Base-by-base conservation (phyloP, 35 echinoderm and acorn worm genomes). In the Holothuria glaberrima region DNA sequence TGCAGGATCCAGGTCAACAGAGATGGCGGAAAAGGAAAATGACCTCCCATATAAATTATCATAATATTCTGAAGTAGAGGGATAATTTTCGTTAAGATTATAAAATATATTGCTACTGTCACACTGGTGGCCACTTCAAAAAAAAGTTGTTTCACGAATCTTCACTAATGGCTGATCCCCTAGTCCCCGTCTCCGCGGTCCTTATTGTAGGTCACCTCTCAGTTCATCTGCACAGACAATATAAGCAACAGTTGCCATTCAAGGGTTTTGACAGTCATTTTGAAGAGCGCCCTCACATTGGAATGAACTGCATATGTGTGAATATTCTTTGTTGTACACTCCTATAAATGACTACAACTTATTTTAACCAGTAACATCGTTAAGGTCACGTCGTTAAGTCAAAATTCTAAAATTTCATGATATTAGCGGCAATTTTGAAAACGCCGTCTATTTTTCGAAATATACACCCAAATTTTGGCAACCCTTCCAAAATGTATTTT, bases 381-480 rank as follows among this genome's bases (percentile, higher is more conserved):
- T 61, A 18, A 61, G 58, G 16, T 14, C 16, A 14, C 58, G 16
- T n/a, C 58, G 16, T 0, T 61, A 61, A 61, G 58, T 2, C 58
- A 61, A 61, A 61, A 61, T 61, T 3, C 58, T 61, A 61, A 61
- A 61, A 0, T 61, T 61, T 61, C 58, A 0, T 61, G 3, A 61
- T 61, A 18, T 61, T 0, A 61, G 0, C 3, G 58, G n/a, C 58
- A 14, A 61, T 61, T 61, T 61, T 61, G 58, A 61, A 61, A 61
- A 61, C 58, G 58, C 58, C 58, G 16, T 61, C 58, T 61, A 61
- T n/a, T 61, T 61, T 61, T n/a, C n/a, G n/a, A 61, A 61, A 61
- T 61, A n/a, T 61, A 2, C 16, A 2, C n/a, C n/a, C n/a, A n/a
- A n/a, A n/a, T n/a, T n/a, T n/a, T n/a, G n/a, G n/a, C n/a, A n/a